These are phyloP conservation scores for Oreochromis mossambicus DNA, from an alignment of 2,797 vertebrate genomes.

Conservation along the genomic window DNA sequence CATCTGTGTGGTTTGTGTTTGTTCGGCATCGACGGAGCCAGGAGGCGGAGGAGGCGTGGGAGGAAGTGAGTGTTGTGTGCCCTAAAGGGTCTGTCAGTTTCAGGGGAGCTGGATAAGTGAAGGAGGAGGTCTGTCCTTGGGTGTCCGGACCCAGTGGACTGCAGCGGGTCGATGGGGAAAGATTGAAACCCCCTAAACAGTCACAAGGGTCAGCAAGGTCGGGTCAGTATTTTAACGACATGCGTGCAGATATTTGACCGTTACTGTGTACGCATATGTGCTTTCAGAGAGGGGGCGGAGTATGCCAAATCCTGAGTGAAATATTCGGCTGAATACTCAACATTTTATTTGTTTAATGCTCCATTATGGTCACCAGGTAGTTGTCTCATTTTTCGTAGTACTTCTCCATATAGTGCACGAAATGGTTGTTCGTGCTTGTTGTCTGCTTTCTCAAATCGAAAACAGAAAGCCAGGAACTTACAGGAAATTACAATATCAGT, in stretches of 20 bases:
- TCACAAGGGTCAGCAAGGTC: constrained; percentile 31
- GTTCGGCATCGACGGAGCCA: constrained; percentile 1
- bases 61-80: not conserved
- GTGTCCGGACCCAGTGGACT: not conserved
- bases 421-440: not conserved
- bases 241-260: not conserved
- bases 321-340: not conserved
- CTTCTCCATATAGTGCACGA: too few relatives aligned
- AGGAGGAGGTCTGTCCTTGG: not conserved
- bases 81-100: constrained; percentile 3
- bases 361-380: not conserved
- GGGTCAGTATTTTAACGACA: constrained; percentile 17
- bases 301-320: not conserved
- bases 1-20: constrained; percentile 16
- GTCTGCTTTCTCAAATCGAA: not conserved
- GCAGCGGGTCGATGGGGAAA: constrained; percentile 14
- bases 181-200: constrained; percentile 21
- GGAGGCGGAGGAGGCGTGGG: constrained; percentile 8
- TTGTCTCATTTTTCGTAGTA: not conserved
- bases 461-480: not conserved
- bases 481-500: not conserved
- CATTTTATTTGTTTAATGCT: not conserved
- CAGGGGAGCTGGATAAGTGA: not conserved
- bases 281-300: not conserved
- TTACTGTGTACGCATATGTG: rapidly evolving